A percentile compares a stretch with the other conserved stretches of the same genome.
Evolutionary conservation across 2,113 vertebrate species (phyloP).

Genomic region (Sinocyclocheilus grahami): DNA sequence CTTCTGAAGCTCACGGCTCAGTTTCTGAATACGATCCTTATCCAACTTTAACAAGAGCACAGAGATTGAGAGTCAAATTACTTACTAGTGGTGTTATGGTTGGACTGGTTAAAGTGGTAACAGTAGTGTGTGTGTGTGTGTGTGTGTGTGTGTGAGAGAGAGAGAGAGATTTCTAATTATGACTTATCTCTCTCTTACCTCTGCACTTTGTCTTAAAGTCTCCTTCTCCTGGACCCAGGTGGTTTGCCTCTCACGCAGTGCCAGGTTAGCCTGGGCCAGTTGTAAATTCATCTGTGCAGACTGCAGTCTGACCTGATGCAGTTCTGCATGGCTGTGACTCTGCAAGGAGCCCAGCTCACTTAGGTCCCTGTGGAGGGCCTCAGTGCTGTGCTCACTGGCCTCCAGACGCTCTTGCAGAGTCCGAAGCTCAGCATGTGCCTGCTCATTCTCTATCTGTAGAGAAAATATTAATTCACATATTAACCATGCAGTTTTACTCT

Average conservation of each 20-base stretch:
- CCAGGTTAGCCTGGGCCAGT: conserved; percentile 82
- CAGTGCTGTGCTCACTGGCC: conserved; percentile 73
- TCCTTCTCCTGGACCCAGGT: conserved; percentile 82
- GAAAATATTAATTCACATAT: not conserved
- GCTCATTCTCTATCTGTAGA: conserved; percentile 73
- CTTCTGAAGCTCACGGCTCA: conserved; percentile 76
- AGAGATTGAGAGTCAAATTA: not conserved
- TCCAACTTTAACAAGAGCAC: conserved; percentile 70
- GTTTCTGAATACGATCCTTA: conserved; percentile 77
- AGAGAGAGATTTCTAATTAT: not conserved
- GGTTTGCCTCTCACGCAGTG: conserved; percentile 81
- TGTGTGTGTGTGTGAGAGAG: no score
- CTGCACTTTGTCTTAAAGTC: conserved; percentile 74
- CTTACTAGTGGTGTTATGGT: not conserved
- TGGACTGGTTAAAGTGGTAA: not conserved
- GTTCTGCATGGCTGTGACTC: conserved; percentile 78
- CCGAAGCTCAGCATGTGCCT: conserved; percentile 71
- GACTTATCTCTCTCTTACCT: conserved; percentile 67
- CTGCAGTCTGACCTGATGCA: conserved; percentile 84
- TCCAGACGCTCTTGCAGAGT: conserved; percentile 78
- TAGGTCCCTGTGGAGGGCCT: conserved; percentile 80
- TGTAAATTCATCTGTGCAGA: conserved; percentile 80
- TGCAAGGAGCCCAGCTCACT: conserved; percentile 75
- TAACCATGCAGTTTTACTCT: not conserved
- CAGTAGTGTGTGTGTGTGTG: not conserved